Conservation (phyloP, 2,888 invertebrate species). For the Zele albiditarsus region DNA sequence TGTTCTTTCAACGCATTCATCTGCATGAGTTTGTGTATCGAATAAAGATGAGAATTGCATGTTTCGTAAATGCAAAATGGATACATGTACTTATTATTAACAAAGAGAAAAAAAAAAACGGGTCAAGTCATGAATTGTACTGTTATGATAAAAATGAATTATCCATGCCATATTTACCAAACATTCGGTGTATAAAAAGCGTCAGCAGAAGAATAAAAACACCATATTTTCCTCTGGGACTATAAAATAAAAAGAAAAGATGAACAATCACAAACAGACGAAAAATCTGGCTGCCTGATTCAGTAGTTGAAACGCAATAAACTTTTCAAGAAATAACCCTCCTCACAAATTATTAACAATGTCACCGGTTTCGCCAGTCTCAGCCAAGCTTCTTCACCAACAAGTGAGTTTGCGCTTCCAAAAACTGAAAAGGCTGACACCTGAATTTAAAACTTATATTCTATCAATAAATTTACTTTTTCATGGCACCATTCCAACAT, state of each 20-base stretch:
- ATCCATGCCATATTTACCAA: not conserved
- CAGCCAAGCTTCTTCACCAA: slow-evolving; percentile 77
- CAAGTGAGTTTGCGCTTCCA: slow-evolving; percentile 73
- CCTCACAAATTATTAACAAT: slow-evolving; percentile 51
- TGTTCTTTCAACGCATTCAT: not conserved
- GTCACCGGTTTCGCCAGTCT: slow-evolving; percentile 67
- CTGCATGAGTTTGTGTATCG: slow-evolving; percentile 7
- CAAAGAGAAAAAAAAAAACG: not conserved
- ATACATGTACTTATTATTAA: not conserved
- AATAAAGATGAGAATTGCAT: not conserved
- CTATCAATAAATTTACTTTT: not conserved
- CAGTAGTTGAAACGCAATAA: slow-evolving; percentile 28
- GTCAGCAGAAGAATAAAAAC: slow-evolving; percentile 8
- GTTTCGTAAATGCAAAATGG: slow-evolving; percentile 2
- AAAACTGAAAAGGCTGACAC: not conserved
- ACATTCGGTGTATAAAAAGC: not conserved
- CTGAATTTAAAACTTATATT: slow-evolving; percentile 11
- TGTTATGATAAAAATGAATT: not conserved
- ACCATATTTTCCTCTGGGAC: not conserved
- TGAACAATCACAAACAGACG: not conserved
- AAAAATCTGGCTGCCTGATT: slow-evolving; percentile 18
- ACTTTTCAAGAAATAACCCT: slow-evolving; percentile 27
- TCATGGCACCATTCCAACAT: not conserved
- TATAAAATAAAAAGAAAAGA: not conserved
- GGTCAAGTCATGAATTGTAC: not conserved